Evolutionary conservation across 92 coral and sea anemone species (phyloP).

Genomic region (Porites rus): DNA sequence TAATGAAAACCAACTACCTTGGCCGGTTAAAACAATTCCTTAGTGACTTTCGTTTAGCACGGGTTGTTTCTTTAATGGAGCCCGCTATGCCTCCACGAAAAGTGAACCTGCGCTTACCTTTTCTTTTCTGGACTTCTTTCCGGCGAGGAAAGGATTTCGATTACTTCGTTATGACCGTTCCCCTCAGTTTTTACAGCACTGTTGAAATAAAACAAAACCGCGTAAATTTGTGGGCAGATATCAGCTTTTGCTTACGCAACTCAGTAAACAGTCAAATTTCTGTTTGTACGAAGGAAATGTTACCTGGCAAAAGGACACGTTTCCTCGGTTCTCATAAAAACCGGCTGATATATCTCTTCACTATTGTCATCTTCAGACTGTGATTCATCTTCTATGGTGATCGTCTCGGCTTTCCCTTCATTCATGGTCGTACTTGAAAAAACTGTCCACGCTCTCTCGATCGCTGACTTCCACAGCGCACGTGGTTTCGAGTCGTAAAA

Average conservation of each 20-base stretch:
- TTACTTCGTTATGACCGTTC: too few species aligned
- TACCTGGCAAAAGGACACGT: conserved; percentile 8
- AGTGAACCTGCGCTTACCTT: background rate
- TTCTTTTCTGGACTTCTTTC: too few species aligned
- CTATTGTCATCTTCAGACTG: conserved; percentile 1
- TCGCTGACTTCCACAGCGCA: too few species aligned
- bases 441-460: too few species aligned
- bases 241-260: background rate
- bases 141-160: too few species aligned
- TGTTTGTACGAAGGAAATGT: conserved; percentile 23
- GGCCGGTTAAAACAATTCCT: background rate
- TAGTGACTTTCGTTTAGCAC: background rate
- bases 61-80: background rate
- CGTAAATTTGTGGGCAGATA: conserved; percentile 14
- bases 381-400: too few species aligned
- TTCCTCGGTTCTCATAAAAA: conserved; percentile 13
- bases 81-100: background rate
- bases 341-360: background rate
- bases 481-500: too few species aligned
- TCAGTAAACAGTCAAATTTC: conserved; percentile 11
- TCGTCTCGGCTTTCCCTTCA: too few species aligned
- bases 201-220: conserved; percentile 4
- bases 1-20: conserved; percentile 9
- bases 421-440: too few species aligned
- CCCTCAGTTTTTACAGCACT: background rate